Percentiles rank a stretch among this genome's conserved stretches.
Conservation (phyloP, 2,888 invertebrate species). For the Thereva unica region DNA sequence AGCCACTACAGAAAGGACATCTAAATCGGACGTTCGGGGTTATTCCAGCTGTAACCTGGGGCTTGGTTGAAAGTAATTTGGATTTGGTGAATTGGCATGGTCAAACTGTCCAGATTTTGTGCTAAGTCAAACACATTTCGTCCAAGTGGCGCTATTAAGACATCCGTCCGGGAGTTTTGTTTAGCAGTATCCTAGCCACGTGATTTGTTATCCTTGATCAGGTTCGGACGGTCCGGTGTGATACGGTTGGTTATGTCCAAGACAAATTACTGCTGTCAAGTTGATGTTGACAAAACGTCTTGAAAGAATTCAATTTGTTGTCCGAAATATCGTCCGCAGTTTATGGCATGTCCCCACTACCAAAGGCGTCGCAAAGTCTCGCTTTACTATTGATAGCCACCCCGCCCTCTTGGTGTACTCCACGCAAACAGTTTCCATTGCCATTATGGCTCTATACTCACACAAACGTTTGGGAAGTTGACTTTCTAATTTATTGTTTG, state of each 20-base stretch:
- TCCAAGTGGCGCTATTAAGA: conserved; percentile 12
- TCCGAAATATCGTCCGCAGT: conserved; percentile 33
- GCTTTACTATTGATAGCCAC: conserved; percentile 21
- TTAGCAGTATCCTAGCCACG: conserved; percentile 17
- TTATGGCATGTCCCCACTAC: conserved; percentile 3
- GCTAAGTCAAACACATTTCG: conserved; percentile 8
- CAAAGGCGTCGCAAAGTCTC: conserved; percentile 23
- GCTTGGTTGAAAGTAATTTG: too few species aligned
- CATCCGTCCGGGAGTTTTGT: background rate
- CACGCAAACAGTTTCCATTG: conserved; percentile 9
- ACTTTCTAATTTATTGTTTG: conserved; percentile 40
- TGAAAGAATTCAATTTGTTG: conserved; percentile 40
- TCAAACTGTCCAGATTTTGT: too few species aligned
- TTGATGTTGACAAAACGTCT: conserved; percentile 40
- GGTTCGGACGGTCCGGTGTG: background rate
- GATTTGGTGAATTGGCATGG: too few species aligned
- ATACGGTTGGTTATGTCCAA: conserved; percentile 30
- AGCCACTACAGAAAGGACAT: too few species aligned
- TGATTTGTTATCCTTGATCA: conserved; percentile 24
- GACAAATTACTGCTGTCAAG: conserved; percentile 39
- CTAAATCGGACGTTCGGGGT: too few species aligned
- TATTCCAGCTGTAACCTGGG: too few species aligned
- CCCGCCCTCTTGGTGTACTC: background rate
- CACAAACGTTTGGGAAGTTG: conserved; percentile 22
- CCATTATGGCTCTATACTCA: conserved; percentile 13